These are phyloP conservation scores for Neelides sp. DNA, from an alignment of 1,140 invertebrate genomes.

Conservation along the genomic window DNA sequence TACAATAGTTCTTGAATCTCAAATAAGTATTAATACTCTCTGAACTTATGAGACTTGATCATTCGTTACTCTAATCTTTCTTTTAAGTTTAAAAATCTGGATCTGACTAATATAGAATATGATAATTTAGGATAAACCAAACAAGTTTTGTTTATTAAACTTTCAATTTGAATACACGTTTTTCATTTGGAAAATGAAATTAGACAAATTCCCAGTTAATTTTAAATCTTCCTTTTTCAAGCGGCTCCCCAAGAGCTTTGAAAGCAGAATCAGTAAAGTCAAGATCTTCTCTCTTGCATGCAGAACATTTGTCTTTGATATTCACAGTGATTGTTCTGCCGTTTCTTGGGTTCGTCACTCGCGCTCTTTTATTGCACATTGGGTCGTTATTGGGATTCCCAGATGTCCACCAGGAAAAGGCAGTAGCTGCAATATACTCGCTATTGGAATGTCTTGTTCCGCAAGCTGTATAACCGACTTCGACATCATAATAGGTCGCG, in stretches of 20 bases:
- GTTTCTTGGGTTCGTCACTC: neutral
- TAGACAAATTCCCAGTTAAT: conserved; percentile 13
- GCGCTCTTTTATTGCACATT: conserved; percentile 1
- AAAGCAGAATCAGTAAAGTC: conserved; percentile 15
- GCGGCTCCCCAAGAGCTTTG: neutral
- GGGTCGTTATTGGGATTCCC: conserved; percentile 15
- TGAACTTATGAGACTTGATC: too few species aligned
- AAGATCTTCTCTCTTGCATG: conserved; percentile 5
- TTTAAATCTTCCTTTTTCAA: conserved; percentile 5
- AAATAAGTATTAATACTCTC: too few species aligned
- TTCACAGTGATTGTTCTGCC: neutral
- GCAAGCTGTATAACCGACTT: conserved; percentile 8
- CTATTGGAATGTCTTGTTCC: neutral
- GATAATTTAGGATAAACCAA: too few species aligned
- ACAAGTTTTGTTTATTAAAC: too few species aligned
- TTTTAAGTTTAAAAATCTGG: too few species aligned
- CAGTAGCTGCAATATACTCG: conserved; percentile 9
- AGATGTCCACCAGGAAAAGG: conserved; percentile 1
- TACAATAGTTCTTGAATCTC: too few species aligned
- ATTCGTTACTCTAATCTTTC: too few species aligned
- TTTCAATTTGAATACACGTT: too few species aligned
- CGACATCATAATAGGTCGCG: conserved; percentile 11
- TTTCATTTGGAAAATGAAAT: too few species aligned
- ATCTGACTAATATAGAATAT: too few species aligned
- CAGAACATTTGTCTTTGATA: conserved; percentile 12